phyloP scores from a whole-genome alignment of 2,113 vertebrate species.

The Balaeniceps rex region DNA sequence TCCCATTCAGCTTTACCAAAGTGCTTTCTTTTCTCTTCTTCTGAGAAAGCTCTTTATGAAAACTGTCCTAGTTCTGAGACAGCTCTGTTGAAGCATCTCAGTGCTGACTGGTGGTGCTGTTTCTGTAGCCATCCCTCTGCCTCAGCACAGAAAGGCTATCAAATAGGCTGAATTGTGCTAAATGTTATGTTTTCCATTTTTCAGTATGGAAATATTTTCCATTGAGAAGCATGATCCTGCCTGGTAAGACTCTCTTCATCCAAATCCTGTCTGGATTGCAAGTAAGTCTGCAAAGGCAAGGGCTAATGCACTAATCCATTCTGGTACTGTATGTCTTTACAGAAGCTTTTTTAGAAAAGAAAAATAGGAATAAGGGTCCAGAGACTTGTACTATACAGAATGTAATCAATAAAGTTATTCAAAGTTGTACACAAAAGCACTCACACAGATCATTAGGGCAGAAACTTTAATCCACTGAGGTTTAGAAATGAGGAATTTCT shows the following conservation, averaged over 20 bases:
- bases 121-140: background rate
- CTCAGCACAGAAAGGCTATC: background rate
- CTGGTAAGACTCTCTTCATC: slow-evolving; percentile 8
- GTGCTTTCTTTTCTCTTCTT: background rate
- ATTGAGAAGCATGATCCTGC: slow-evolving; percentile 11
- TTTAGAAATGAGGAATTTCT: slow-evolving; percentile 62
- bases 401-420: slow-evolving; percentile 57
- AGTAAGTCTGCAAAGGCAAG: slow-evolving; percentile 35
- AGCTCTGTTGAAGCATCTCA: background rate
- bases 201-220: background rate
- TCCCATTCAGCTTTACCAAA: background rate
- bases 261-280: slow-evolving; percentile 58
- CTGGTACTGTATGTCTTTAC: slow-evolving; percentile 18
- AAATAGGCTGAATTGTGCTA: background rate
- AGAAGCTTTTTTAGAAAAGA: background rate
- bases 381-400: background rate
- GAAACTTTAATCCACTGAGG: slow-evolving; percentile 49
- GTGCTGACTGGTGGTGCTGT: background rate
- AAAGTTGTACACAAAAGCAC: slow-evolving; percentile 45
- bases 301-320: slow-evolving; percentile 55
- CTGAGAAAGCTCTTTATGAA: background rate
- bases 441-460: slow-evolving; percentile 31
- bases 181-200: background rate
- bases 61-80: background rate
- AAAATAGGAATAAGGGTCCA: background rate